These are phyloP conservation scores for Buteo buteo DNA, from an alignment of 2,113 vertebrate genomes.

Conservation along the genomic window DNA sequence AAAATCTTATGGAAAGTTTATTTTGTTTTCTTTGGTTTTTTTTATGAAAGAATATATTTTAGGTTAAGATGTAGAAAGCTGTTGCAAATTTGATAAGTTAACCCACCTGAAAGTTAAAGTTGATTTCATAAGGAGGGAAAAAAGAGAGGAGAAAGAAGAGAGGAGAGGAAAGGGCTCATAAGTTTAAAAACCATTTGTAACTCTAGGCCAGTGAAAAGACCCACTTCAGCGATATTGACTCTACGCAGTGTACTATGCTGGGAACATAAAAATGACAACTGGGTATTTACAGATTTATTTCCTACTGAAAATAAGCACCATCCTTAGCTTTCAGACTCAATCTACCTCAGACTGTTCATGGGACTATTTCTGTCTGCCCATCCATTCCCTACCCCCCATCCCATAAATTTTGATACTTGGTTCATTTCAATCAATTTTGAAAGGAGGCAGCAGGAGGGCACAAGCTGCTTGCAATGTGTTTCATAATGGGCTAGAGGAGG, in stretches of 20 bases:
- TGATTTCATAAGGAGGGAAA: background rate
- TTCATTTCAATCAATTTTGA: background rate
- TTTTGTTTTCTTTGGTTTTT: background rate
- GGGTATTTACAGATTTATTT: background rate
- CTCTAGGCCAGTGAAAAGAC: background rate
- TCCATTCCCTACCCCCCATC: background rate
- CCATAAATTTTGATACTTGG: background rate
- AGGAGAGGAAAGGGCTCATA: background rate
- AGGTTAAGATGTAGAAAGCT: background rate
- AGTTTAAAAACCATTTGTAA: background rate
- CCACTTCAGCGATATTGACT: background rate
- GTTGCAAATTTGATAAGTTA: background rate
- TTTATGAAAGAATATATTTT: background rate
- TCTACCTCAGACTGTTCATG: background rate
- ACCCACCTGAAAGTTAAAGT: background rate
- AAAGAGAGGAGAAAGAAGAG: background rate
- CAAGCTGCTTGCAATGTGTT: background rate
- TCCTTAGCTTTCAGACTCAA: background rate
- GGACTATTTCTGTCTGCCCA: background rate
- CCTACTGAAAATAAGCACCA: background rate
- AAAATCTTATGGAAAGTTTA: background rate
- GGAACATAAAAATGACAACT: background rate
- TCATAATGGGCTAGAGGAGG: background rate
- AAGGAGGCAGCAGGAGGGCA: background rate
- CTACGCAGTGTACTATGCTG: background rate